Conservation (phyloP, 2,113 vertebrate genomes). For the Psammodynastes pulverulentus region DNA sequence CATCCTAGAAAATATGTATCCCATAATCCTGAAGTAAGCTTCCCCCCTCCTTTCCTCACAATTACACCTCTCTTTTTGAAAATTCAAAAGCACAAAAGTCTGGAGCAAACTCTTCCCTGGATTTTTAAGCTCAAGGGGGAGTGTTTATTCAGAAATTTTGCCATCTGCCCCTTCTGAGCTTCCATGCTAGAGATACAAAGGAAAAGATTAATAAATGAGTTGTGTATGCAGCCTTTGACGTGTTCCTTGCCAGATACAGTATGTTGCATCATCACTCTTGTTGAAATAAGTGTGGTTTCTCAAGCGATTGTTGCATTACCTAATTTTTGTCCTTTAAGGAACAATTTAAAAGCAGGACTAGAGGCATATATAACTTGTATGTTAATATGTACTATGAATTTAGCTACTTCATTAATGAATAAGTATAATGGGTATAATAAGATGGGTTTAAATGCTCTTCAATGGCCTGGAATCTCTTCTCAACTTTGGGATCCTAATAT, state of each 20-base stretch:
- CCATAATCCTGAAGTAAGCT: background rate
- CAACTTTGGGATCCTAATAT: background rate
- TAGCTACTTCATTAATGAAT: background rate
- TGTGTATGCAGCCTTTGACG: background rate
- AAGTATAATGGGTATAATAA: background rate
- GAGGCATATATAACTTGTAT: background rate
- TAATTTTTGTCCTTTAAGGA: background rate
- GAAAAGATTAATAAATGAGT: background rate
- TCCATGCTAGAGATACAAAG: background rate
- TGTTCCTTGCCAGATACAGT: background rate
- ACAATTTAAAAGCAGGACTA: background rate
- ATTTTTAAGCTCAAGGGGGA: background rate
- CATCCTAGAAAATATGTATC: background rate
- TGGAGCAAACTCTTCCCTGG: background rate
- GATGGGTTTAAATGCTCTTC: background rate
- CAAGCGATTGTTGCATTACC: background rate
- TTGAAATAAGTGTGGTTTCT: background rate
- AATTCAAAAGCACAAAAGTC: background rate
- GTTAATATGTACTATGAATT: background rate
- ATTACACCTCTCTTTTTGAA: background rate
- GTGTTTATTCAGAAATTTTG: background rate
- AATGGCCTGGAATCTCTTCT: background rate
- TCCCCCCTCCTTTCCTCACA: background rate
- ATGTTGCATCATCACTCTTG: background rate
- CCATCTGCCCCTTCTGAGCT: background rate